phyloP scores from a whole-genome alignment of 92 coral and sea anemone genomes.

The Desmophyllum pertusum region DNA sequence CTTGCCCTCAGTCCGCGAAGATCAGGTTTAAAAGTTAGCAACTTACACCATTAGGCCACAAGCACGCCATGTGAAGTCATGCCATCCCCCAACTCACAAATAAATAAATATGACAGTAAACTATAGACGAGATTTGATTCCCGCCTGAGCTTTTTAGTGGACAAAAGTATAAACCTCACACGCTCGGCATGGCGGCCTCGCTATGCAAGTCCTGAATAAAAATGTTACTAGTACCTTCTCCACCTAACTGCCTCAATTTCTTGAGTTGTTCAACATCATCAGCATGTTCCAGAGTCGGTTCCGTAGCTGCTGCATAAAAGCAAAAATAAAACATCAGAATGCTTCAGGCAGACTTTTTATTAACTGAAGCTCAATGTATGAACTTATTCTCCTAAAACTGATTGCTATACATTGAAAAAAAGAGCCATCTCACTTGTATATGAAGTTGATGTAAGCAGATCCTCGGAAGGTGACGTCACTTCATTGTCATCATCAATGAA shows the following conservation, averaged over 20 bases:
- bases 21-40: no score
- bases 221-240: slow-evolving; percentile 57
- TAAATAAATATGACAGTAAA: no score
- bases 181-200: no score
- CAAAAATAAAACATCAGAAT: neutral
- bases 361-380: neutral
- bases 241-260: slow-evolving; percentile 75
- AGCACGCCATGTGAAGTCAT: no score
- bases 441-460: slow-evolving; percentile 25
- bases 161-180: no score
- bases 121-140: no score
- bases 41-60: no score
- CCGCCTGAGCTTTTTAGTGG: no score
- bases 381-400: neutral
- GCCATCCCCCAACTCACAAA: no score
- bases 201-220: neutral
- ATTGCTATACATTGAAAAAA: neutral
- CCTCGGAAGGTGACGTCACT: slow-evolving; percentile 26
- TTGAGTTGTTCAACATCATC: slow-evolving; percentile 79
- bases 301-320: slow-evolving; percentile 37
- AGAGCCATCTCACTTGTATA: slow-evolving; percentile 15
- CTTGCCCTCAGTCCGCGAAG: no score
- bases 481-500: slow-evolving; percentile 40
- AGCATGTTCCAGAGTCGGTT: slow-evolving; percentile 59
- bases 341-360: neutral